Evolutionary conservation across 2,797 vertebrate genomes (phyloP).

Genomic region (Coluber constrictor): DNA sequence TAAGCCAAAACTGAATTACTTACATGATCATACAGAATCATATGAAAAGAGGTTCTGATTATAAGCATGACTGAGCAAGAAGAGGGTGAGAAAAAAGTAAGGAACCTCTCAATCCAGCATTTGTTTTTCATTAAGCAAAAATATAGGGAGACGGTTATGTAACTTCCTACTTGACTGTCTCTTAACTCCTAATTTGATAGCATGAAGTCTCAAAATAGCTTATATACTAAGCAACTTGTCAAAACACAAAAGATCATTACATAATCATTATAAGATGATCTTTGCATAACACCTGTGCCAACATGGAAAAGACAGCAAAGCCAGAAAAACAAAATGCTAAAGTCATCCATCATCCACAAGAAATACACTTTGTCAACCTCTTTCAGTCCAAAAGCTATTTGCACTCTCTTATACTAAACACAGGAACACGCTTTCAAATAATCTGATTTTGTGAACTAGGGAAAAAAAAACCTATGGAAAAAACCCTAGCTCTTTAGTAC

Average conservation of each 20-base stretch:
- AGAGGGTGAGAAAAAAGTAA: not conserved
- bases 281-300: not conserved
- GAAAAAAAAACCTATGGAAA: not conserved
- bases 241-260: not conserved
- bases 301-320: not conserved
- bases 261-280: not conserved
- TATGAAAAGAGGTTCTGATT: not conserved
- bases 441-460: not conserved
- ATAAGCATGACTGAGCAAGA: not conserved
- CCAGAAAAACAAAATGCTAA: not conserved
- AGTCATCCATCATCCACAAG: not conserved
- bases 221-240: not conserved
- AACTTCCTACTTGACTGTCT: not conserved
- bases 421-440: not conserved
- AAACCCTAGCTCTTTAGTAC: not conserved
- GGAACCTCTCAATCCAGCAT: not conserved
- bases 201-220: not conserved
- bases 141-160: not conserved
- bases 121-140: not conserved
- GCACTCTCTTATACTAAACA: not conserved
- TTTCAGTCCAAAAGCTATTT: not conserved
- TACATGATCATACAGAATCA: not conserved
- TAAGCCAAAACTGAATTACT: not conserved
- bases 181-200: not conserved
- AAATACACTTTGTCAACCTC: not conserved